Percentiles rank a stretch among this genome's conserved stretches.
These are phyloP conservation scores for Aurelia aurita DNA, from an alignment of 30 jellyfish, hydroid and myxozoan species.

Conservation along the genomic window DNA sequence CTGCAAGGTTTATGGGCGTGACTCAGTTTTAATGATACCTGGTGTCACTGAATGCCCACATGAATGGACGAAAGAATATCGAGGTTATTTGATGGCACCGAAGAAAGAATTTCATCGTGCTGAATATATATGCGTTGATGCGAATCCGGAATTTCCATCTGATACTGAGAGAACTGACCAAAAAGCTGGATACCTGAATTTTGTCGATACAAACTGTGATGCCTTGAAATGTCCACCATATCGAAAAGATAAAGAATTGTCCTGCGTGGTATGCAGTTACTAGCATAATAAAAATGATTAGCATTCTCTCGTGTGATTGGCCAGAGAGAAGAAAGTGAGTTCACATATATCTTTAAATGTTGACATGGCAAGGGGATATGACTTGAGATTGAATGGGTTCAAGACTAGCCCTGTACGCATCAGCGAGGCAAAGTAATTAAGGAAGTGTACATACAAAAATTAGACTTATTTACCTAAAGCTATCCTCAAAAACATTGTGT, in stretches of 20 bases:
- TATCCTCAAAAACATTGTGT: too few species aligned
- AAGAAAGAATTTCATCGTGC: constrained; percentile 74
- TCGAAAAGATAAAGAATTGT: constrained; percentile 67
- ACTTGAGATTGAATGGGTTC: too few species aligned
- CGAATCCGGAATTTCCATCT: constrained; percentile 63
- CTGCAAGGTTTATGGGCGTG: constrained; percentile 78
- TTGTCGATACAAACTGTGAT: constrained; percentile 92
- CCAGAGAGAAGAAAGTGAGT: too few species aligned
- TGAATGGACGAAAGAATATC: constrained; percentile 87
- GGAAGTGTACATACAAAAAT: too few species aligned
- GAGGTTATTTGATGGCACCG: constrained; percentile 98
- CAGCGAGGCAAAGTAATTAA: too few species aligned
- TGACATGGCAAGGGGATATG: too few species aligned
- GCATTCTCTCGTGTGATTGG: too few species aligned
- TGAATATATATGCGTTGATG: constrained; percentile 97
- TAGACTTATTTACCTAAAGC: too few species aligned
- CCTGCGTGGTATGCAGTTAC: constrained; percentile 95
- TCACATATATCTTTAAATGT: too few species aligned
- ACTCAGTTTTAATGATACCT: constrained; percentile 88
- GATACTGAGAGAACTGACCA: constrained; percentile 50
- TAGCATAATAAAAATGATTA: not conserved
- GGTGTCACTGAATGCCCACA: constrained; percentile 85
- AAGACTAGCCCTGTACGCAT: too few species aligned
- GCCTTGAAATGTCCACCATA: constrained; percentile 77
- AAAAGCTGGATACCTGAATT: constrained; percentile 80